Conservation (phyloP, 2,113 vertebrate genomes). For the Monopterus albus region DNA sequence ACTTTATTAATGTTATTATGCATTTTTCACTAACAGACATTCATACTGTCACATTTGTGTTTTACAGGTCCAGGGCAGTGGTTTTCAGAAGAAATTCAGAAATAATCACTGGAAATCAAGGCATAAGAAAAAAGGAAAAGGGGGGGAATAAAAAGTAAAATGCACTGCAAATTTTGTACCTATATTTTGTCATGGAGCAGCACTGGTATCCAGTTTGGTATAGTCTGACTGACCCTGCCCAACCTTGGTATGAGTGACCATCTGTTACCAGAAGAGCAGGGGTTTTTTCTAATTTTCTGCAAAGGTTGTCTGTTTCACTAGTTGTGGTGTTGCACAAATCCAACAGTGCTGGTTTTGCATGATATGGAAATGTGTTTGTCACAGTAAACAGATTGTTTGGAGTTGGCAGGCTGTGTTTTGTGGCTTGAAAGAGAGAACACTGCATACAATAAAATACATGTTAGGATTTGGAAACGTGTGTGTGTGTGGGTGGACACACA, state of each 20-base stretch:
- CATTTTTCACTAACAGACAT: background rate
- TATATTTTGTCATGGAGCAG: background rate
- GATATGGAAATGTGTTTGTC: background rate
- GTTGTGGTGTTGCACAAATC: background rate
- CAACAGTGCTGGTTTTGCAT: background rate
- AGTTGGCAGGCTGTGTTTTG: constrained; percentile 20
- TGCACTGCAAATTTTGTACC: background rate
- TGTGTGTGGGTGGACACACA: too few species aligned
- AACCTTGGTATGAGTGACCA: background rate
- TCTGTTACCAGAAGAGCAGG: background rate
- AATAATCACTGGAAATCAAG: constrained; percentile 73
- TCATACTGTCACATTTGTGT: background rate
- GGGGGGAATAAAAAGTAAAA: constrained; percentile 65
- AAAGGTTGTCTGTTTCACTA: background rate
- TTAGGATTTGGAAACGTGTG: constrained; percentile 42
- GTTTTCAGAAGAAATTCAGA: constrained; percentile 78
- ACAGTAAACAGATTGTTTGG: background rate
- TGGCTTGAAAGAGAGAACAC: constrained; percentile 8
- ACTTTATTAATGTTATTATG: background rate
- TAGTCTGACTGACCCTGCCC: background rate
- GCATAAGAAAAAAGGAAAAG: constrained; percentile 61
- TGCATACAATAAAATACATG: constrained; percentile 27
- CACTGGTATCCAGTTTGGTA: constrained; percentile 6
- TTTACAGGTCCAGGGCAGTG: constrained; percentile 72
- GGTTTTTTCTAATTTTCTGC: background rate